A percentile compares a stretch with the other conserved stretches of the same genome.
Conservation (phyloP, 2,797 vertebrate genomes). For the Xenopus petersii region DNA sequence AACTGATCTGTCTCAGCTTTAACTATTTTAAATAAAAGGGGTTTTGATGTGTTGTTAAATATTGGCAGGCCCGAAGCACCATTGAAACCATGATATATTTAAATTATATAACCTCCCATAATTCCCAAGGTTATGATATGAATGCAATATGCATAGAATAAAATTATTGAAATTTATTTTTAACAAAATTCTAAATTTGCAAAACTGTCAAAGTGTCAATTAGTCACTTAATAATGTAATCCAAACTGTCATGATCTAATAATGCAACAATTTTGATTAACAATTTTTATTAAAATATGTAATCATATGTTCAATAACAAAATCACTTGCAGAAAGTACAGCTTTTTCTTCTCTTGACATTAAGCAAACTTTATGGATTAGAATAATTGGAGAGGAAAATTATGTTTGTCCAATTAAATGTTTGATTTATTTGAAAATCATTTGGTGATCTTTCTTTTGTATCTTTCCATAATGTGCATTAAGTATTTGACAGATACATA, state of each 20-base stretch:
- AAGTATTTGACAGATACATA: conserved; percentile 29
- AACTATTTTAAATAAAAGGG: no score
- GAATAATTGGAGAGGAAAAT: conserved; percentile 25
- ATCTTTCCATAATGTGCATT: conserved; percentile 16
- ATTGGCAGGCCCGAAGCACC: no score
- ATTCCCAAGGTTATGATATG: no score
- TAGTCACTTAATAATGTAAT: conserved; percentile 10
- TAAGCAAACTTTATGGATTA: conserved; percentile 9
- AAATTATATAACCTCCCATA: no score
- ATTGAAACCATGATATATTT: no score
- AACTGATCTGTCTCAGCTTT: no score
- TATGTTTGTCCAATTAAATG: conserved; percentile 42
- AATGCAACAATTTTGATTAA: conserved; percentile 44
- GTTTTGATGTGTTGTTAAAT: no score
- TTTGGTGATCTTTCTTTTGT: conserved; percentile 20
- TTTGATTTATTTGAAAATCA: conserved; percentile 39
- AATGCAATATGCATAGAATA: no score
- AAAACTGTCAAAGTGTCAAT: no score
- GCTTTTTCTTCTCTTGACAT: conserved; percentile 1
- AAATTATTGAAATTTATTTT: no score
- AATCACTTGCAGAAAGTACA: conserved; percentile 14
- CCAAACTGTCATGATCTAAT: conserved; percentile 49
- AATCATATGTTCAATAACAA: conserved; percentile 20
- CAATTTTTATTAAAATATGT: conserved; percentile 39
- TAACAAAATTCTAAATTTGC: no score